Evolutionary conservation across 1,140 invertebrate species (phyloP), one percentile per base, ranked within the genome.

Genomic region (Drosophila seguyi): DNA sequence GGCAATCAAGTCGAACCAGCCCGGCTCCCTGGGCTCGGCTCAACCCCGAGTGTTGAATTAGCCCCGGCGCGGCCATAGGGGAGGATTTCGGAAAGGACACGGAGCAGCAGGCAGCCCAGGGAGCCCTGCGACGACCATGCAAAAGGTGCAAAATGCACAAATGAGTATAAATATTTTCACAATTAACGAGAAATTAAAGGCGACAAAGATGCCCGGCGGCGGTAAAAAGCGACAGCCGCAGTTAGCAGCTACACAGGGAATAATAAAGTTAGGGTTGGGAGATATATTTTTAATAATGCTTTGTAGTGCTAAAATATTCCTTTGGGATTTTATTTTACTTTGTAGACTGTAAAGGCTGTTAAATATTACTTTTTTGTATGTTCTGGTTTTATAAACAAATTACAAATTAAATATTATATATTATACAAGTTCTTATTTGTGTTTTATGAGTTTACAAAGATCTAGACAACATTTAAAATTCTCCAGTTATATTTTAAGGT

Each of bases 141-240:
- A 81, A 91, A 91, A 90, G 87, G 87, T 87, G 83, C 79, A 91
- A 91, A 87, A 90, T 81, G 83, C 87, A 84, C 87, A 90, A 90
- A 90, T 90, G 87, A 91, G 87, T 90, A 87, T 90, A 90, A 90
- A 90, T 90, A 90, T 90, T 90, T 90, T 90, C 48, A 90, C 87
- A 90, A 90, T 90, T 90, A 90, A 90, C 85, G 58, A 90, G 81
- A 90, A 90, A 90, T 90, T 90, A 90, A 90, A 90, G 82, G 84
- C 85, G 85, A 90, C 86, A 90, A 88, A 90, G 85, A 85, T 85
- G 67, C 77, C 74, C 62, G 65, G 63, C 56, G 53, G 63, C 36
- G 60, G 67, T 78, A 72, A 75, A 75, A 67, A 71, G 71, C 38
- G 57, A 41, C 69, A 81, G 63, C 55, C 80, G 71, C 73, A 72